Evolutionary conservation across 1,140 invertebrate species (phyloP), one percentile per base, ranked within the genome.

Genomic region (Odontomachus brunneus): DNA sequence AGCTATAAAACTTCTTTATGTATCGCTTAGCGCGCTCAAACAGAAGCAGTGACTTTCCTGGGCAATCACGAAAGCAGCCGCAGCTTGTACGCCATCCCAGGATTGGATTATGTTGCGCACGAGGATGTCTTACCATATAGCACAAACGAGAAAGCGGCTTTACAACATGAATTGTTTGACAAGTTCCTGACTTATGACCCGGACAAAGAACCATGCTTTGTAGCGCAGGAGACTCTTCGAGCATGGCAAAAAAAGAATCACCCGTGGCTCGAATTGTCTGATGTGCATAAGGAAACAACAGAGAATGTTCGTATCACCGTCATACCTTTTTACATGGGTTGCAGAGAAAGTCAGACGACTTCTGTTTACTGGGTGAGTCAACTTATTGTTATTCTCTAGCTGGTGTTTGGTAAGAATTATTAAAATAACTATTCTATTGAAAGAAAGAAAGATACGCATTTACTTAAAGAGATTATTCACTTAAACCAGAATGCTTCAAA

Each of bases 201-300:
- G 9, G 97, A 97, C 74, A 97, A 96, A 95, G 98, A 98, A 93
- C 98, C 98, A 1, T 97, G 97, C 0, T 99, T 98, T 94, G 94
- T 96, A 71, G 96, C 97, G 0, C 96, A 98, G 94, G 98, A 99
- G 90, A 99, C 98, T 0, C 94, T 99, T 2, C 95, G 96, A 89
- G 97, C 98, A 0, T 99, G 98, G 98, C 98, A 99, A 93, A 98
- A 99, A 89, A 99, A 98, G 91, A 99, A 99, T 94, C 98, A 99
- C 94, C 98, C 98, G 0, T 99, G 98, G 98, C 92, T 99, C 53
- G 98, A 99, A 91, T 94, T 99, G 63, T 98, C 98, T 48, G 98
- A 99, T 94, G 98, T 99, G n/a, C 98, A 99, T 92, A 97, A 98
- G 91, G 98, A 99, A 95, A 99, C 98, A 0, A 99, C 99, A 0